Conservation (phyloP, 2,797 vertebrate species). For the Macropodus opercularis region DNA sequence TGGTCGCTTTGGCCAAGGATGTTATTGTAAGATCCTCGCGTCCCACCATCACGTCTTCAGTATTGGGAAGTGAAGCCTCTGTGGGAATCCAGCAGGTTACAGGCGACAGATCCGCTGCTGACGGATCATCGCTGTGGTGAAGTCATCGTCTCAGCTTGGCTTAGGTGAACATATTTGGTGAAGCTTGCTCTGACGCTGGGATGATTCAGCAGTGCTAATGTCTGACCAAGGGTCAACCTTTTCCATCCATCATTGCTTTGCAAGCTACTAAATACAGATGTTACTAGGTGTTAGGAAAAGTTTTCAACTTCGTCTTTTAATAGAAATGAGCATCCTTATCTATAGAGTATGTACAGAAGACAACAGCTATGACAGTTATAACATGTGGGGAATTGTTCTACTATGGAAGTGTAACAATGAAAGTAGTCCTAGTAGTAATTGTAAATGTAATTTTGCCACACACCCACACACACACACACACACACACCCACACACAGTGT, state of each 20-base stretch:
- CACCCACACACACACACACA: neutral
- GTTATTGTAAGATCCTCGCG: slow-evolving; percentile 11
- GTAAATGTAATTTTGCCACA: no score
- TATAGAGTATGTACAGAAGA: no score
- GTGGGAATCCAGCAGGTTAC: no score
- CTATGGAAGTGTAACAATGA: no score
- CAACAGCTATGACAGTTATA: no score
- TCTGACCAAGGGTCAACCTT: slow-evolving; percentile 10
- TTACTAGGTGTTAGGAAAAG: no score
- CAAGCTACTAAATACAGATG: neutral
- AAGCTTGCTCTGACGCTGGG: slow-evolving; percentile 11
- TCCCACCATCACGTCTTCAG: no score
- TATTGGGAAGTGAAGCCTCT: no score
- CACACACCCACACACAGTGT: slow-evolving; percentile 10
- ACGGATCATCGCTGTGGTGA: slow-evolving; percentile 5
- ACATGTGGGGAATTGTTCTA: no score
- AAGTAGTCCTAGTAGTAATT: no score
- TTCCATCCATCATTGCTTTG: neutral
- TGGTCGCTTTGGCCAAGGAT: slow-evolving; percentile 4
- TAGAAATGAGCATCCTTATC: no score
- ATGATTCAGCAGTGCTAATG: slow-evolving; percentile 17
- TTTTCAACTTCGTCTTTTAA: no score
- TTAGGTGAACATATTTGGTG: slow-evolving; percentile 16
- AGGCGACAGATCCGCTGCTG: neutral
- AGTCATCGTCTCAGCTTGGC: slow-evolving; percentile 13